These are phyloP conservation scores for Sebastes nivosus DNA, from an alignment of 2,797 vertebrate species.

Conservation along the genomic window DNA sequence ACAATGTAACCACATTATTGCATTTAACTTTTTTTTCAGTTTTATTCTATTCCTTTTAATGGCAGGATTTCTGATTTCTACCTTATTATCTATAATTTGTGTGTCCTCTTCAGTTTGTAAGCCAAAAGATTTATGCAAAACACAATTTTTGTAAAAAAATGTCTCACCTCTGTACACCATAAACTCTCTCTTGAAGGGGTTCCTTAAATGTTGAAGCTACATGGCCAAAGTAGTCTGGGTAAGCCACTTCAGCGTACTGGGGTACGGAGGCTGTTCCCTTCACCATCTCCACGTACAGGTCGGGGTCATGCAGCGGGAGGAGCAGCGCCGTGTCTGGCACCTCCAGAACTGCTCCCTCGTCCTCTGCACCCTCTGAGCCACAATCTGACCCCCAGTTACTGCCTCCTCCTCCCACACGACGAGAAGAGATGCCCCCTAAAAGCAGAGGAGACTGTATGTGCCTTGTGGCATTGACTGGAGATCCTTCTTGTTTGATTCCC, in stretches of 20 bases:
- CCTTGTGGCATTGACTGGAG: constrained; percentile 52
- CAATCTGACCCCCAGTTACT: constrained; percentile 81
- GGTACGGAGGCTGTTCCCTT: constrained; percentile 92
- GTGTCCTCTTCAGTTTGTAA: neutral
- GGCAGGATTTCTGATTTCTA: neutral
- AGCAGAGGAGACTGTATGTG: constrained; percentile 75
- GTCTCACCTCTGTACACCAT: constrained; percentile 96
- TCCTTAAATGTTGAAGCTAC: constrained; percentile 91
- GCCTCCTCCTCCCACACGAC: constrained; percentile 83
- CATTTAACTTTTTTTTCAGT: neutral
- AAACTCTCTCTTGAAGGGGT: constrained; percentile 91
- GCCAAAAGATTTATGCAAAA: neutral
- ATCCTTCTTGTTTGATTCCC: constrained; percentile 52
- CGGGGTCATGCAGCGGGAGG: constrained; percentile 91
- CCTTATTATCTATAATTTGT: neutral
- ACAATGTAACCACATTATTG: neutral
- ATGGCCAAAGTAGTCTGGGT: constrained; percentile 98
- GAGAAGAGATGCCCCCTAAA: constrained; percentile 62
- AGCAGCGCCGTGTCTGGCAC: constrained; percentile 85
- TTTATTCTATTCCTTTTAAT: neutral
- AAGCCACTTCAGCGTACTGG: constrained; percentile 93
- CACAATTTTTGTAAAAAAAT: neutral
- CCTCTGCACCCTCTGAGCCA: constrained; percentile 88
- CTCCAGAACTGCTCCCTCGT: constrained; percentile 84
- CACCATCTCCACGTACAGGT: constrained; percentile 94